Evolutionary conservation across 2,113 vertebrate species (phyloP), one percentile per base, ranked within the genome.

Genomic region (Mellivora capensis): DNA sequence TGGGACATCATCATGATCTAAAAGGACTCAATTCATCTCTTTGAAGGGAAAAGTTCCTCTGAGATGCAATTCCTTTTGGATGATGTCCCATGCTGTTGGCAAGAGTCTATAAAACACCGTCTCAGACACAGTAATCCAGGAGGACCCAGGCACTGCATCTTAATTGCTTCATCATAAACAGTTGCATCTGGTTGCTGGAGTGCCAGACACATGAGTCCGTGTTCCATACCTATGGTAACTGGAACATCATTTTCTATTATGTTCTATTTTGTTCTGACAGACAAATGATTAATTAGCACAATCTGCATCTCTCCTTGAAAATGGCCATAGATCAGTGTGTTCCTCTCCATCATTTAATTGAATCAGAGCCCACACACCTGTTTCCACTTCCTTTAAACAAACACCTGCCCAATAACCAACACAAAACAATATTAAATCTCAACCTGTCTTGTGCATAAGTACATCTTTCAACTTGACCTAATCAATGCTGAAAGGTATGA

Each of bases 361-460:
- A 98, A 98, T 98, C 96, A 98, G 80, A 93, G 97, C 86, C 98
- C 97, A 96, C 94, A 98, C 98, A 99, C 98, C 98, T 99, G 98
- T 98, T 98, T 98, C 97, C 97, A 98, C 97, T 99, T 98, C 97
- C 93, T 98, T 98, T 98, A 98, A 98, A 97, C 87, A 98, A 98
- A 96, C 97, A 98, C 94, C 93, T 98, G 69, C 97, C 96, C 95
- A 95, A 93, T 93, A 98, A 98, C 86, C 96, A 98, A 98, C 96
- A 98, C 57, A 94, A 98, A 98, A 87, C 90, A 97, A 95, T 96
- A 96, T 87, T 98, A 95, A 97, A 98, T 98, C 49, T 93, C 97
- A 98, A 94, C 98, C 95, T 96, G 93, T 82, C 94, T 97, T 91
- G 97, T 97, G 37, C 85, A 67, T 97, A 95, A 97, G 96, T 94